Percentiles rank a stretch among this genome's conserved stretches.
These are phyloP conservation scores for Drosophila nigromelanica DNA, from an alignment of 1,140 invertebrate species.

Conservation along the genomic window DNA sequence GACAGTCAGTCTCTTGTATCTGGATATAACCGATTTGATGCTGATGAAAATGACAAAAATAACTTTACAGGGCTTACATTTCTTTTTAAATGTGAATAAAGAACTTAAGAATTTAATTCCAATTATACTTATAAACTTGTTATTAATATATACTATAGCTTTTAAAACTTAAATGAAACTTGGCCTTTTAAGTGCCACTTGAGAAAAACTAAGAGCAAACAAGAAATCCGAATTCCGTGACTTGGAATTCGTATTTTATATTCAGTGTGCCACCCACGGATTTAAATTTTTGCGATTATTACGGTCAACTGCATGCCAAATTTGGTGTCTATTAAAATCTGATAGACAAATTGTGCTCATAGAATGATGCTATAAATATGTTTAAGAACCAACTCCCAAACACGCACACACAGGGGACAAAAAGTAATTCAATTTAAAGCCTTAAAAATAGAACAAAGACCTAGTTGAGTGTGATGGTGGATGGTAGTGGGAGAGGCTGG, in stretches of 20 bases:
- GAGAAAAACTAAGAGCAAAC: neutral
- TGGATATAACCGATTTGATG: too few species aligned
- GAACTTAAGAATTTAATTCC: neutral
- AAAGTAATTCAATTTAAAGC: constrained; percentile 58
- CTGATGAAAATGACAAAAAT: too few species aligned
- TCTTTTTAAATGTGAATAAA: too few species aligned
- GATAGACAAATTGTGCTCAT: constrained; percentile 56
- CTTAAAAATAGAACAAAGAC: constrained; percentile 72
- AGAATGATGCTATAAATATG: constrained; percentile 68
- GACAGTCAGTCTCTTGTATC: too few species aligned
- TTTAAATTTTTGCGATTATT: constrained; percentile 37
- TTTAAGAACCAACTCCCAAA: constrained; percentile 12
- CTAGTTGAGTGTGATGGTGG: constrained; percentile 48
- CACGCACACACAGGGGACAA: constrained; percentile 5
- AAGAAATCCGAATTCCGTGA: constrained; percentile 20
- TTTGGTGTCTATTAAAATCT: constrained; percentile 68
- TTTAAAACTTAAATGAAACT: neutral
- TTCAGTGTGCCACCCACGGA: constrained; percentile 28
- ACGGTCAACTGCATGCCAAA: constrained; percentile 47
- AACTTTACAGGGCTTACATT: too few species aligned
- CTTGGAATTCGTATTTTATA: constrained; percentile 4
- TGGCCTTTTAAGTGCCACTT: constrained; percentile 5
- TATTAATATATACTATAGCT: too few species aligned
- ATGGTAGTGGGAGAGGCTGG: neutral
- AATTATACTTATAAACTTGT: neutral